These are phyloP conservation scores for Chesias legatella DNA, from an alignment of 2,888 invertebrate genomes.

Conservation along the genomic window DNA sequence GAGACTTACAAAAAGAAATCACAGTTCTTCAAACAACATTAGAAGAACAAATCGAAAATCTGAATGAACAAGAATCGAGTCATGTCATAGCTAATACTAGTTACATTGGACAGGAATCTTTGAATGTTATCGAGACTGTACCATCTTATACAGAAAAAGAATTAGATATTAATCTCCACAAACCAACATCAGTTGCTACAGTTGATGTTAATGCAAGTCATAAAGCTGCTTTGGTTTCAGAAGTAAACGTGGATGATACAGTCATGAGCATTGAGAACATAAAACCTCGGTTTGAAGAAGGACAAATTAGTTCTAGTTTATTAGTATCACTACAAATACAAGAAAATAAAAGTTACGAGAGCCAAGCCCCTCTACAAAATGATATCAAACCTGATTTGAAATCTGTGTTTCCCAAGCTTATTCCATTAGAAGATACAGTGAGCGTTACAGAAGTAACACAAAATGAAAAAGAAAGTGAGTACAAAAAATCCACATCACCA, in stretches of 20 bases:
- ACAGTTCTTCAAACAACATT: constrained; percentile 56
- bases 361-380: constrained; percentile 50
- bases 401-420: constrained; percentile 47
- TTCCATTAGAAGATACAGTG: constrained; percentile 46
- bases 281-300: constrained; percentile 52
- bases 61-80: constrained; percentile 77
- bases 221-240: constrained; percentile 70
- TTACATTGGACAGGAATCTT: constrained; percentile 79
- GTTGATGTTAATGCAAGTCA: constrained; percentile 74
- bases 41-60: constrained; percentile 75
- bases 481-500: constrained; percentile 25
- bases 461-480: constrained; percentile 63
- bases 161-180: constrained; percentile 52
- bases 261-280: constrained; percentile 44
- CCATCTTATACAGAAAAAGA: constrained; percentile 73
- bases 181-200: constrained; percentile 71
- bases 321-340: constrained; percentile 56
- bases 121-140: constrained; percentile 81
- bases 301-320: constrained; percentile 49
- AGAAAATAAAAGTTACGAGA: constrained; percentile 67
- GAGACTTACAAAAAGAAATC: constrained; percentile 65
- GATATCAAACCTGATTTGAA: constrained; percentile 44
- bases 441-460: constrained; percentile 56
- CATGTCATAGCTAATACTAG: constrained; percentile 74
- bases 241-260: constrained; percentile 60